A percentile compares a stretch with the other conserved stretches of the same genome.
These are phyloP conservation scores for Trachurus trachurus DNA, from an alignment of 2,797 vertebrate species.

Conservation along the genomic window DNA sequence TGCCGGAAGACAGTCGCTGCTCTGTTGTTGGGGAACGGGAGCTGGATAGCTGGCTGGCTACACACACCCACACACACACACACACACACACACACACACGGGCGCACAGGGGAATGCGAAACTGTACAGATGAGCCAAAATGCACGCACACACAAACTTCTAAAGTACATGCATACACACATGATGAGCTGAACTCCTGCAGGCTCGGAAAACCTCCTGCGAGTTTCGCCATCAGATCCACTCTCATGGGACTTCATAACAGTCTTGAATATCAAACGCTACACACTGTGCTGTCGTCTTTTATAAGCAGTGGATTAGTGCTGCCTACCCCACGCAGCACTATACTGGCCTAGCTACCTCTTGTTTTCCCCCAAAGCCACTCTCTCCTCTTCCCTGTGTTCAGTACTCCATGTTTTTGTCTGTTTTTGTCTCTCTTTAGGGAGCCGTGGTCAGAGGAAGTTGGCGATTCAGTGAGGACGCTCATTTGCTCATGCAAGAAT, in stretches of 20 bases:
- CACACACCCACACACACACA: slow-evolving; percentile 12
- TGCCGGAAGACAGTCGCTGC: slow-evolving; percentile 51
- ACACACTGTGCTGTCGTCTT: slow-evolving; percentile 26
- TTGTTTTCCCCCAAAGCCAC: slow-evolving; percentile 21
- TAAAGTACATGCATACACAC: slow-evolving; percentile 22
- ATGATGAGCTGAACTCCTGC: slow-evolving; percentile 29
- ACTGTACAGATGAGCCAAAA: slow-evolving; percentile 27
- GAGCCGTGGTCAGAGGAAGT: slow-evolving; percentile 35
- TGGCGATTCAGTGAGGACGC: slow-evolving; percentile 32
- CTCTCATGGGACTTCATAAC: slow-evolving; percentile 58
- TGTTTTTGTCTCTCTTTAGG: slow-evolving; percentile 16
- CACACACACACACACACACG: no score
- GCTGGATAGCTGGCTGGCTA: slow-evolving; percentile 48
- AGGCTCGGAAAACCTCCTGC: slow-evolving; percentile 32
- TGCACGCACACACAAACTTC: not conserved
- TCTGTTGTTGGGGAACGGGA: slow-evolving; percentile 51
- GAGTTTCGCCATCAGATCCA: slow-evolving; percentile 39
- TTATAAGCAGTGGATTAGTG: slow-evolving; percentile 44
- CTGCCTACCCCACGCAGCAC: slow-evolving; percentile 3
- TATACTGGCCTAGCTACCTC: slow-evolving; percentile 12
- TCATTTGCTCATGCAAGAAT: slow-evolving; percentile 43
- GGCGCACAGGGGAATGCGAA: not conserved
- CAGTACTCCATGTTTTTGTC: slow-evolving; percentile 6
- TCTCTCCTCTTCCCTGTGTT: slow-evolving; percentile 28
- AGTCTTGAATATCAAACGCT: slow-evolving; percentile 51